phyloP scores from a whole-genome alignment of 2,888 invertebrate species.

The Pollenia labialis region DNA sequence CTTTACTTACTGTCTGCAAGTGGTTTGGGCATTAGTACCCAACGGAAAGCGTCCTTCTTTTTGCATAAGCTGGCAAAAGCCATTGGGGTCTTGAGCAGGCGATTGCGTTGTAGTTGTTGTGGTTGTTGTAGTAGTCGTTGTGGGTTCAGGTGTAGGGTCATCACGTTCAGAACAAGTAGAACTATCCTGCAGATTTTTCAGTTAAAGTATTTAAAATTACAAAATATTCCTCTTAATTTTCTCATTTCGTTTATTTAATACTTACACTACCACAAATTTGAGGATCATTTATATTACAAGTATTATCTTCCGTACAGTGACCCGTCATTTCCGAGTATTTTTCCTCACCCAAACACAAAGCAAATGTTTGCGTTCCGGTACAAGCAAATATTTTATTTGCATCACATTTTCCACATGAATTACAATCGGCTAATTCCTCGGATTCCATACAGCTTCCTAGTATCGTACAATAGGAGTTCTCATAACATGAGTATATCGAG shows the following conservation, averaged over 20 bases:
- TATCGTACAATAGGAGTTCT: constrained; percentile 72
- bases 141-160: constrained; percentile 38
- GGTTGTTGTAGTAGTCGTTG: constrained; percentile 32
- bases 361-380: constrained; percentile 70
- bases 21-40: constrained; percentile 54
- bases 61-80: constrained; percentile 45
- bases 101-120: constrained; percentile 57
- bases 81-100: constrained; percentile 44
- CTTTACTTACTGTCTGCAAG: constrained; percentile 61
- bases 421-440: constrained; percentile 41
- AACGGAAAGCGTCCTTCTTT: constrained; percentile 58
- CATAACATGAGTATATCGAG: constrained; percentile 70
- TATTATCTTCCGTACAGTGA: constrained; percentile 63
- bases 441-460: not conserved
- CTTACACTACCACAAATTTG: constrained; percentile 72
- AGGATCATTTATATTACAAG: constrained; percentile 70
- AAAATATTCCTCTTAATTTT: not conserved
- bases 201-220: not conserved
- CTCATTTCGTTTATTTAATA: not conserved
- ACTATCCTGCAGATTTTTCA: constrained; percentile 37
- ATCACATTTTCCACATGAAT: constrained; percentile 72
- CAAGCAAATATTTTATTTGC: constrained; percentile 73
- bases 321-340: constrained; percentile 61
- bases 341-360: constrained; percentile 73
- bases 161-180: constrained; percentile 73